A percentile compares a stretch with the other conserved stretches of the same genome.
Evolutionary conservation across 2,797 vertebrate species (phyloP).

Genomic region (Vespertilio murinus): DNA sequence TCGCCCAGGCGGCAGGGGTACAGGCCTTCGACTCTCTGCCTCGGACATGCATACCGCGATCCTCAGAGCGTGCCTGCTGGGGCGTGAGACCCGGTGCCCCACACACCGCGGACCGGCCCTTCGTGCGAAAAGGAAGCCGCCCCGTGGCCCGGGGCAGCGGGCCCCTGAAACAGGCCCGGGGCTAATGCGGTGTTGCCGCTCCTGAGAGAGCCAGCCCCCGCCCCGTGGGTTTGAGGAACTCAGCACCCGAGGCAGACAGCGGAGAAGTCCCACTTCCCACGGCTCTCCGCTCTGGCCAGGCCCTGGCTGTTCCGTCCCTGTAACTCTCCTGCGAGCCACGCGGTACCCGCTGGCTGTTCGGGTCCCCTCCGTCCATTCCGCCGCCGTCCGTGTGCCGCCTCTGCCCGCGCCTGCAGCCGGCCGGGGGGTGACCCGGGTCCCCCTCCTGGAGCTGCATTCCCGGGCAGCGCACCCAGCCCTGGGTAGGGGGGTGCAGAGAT

Average conservation of each 20-base stretch:
- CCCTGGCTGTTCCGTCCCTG: not conserved
- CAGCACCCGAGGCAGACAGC: not conserved
- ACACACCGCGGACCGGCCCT: not conserved
- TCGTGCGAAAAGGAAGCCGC: constrained; percentile 30
- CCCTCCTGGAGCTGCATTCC: not conserved
- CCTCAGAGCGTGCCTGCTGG: not conserved
- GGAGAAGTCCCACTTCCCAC: not conserved
- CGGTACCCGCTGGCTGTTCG: not conserved
- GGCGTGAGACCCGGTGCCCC: not conserved
- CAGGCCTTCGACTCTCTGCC: not conserved
- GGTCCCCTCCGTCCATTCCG: not conserved
- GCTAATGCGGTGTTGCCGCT: not conserved
- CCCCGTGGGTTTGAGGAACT: not conserved
- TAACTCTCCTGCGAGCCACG: not conserved
- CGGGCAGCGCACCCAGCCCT: rapidly evolving
- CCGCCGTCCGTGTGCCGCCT: rapidly evolving
- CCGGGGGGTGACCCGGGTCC: not conserved
- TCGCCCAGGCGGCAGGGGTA: not conserved
- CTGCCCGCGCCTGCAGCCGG: rapidly evolving
- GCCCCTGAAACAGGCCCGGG: not conserved
- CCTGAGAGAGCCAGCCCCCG: not conserved
- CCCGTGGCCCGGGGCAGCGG: not conserved
- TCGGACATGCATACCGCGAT: not conserved
- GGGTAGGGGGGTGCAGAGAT: not conserved
- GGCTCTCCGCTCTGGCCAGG: not conserved